These are phyloP conservation scores for Dryoscopus gambensis DNA, from an alignment of 2,113 vertebrate species.

Conservation along the genomic window DNA sequence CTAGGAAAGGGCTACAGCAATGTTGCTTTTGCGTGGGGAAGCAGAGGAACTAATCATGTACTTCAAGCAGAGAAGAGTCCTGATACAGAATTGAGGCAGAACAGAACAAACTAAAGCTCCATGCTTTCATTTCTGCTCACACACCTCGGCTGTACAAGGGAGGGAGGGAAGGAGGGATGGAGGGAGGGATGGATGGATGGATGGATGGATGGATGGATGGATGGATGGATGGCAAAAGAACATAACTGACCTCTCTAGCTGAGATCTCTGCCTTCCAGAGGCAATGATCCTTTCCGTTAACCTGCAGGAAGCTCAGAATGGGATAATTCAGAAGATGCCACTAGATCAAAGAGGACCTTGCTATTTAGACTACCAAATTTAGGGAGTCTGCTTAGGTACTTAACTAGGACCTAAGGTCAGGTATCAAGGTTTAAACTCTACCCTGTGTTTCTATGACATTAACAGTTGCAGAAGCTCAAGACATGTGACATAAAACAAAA, in stretches of 20 bases:
- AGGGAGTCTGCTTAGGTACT: not conserved
- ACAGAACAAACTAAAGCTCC: not conserved
- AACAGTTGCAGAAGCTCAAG: not conserved
- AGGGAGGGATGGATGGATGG: not conserved
- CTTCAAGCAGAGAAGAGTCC: not conserved
- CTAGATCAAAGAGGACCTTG: not conserved
- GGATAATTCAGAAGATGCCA: not conserved
- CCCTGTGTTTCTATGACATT: not conserved
- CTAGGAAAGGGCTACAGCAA: not conserved
- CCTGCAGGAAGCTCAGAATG: not conserved
- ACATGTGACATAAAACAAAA: not conserved
- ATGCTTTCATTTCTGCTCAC: not conserved
- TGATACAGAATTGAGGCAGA: not conserved
- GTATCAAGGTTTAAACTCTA: not conserved
- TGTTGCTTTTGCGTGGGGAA: not conserved
- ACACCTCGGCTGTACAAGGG: not conserved
- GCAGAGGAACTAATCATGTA: not conserved
- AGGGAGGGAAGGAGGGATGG: fast-evolving
- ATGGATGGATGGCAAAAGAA: not conserved
- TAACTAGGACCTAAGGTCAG: not conserved
- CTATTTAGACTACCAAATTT: not conserved
- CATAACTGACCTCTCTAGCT: not conserved
- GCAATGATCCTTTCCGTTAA: not conserved
- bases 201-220: not conserved
- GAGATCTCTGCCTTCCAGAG: not conserved